phyloP scores from a whole-genome alignment of 1,140 invertebrate genomes.

The Theocolax elegans region DNA sequence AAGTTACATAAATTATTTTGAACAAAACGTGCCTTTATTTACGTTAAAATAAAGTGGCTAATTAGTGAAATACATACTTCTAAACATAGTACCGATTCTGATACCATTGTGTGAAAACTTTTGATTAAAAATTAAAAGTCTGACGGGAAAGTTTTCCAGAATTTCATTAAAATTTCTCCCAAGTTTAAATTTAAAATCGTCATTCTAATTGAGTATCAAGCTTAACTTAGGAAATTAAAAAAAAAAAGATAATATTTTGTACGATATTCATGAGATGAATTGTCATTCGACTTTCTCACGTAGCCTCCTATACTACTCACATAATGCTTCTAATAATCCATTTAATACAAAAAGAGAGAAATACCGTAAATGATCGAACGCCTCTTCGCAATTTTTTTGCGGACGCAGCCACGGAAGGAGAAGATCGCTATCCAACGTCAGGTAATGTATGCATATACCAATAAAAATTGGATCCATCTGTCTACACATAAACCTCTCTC shows the following conservation, averaged over 20 bases:
- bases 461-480: background rate
- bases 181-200: background rate
- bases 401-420: slow-evolving; percentile 65
- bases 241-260: background rate
- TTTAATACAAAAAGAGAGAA: slow-evolving; percentile 17
- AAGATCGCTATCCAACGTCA: slow-evolving; percentile 65
- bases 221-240: background rate
- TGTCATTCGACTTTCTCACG: no score
- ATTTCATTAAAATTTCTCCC: background rate
- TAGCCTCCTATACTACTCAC: slow-evolving; percentile 4
- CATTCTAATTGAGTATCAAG: no score
- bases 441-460: slow-evolving; percentile 55
- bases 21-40: no score
- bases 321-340: slow-evolving; percentile 20
- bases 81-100: no score
- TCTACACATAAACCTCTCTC: background rate
- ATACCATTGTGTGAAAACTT: background rate
- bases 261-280: no score
- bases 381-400: slow-evolving; percentile 18
- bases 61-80: no score
- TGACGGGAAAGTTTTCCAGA: background rate
- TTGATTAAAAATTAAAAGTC: background rate
- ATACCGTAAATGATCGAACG: slow-evolving; percentile 22
- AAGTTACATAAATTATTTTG: no score
- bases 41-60: no score